Evolutionary conservation across 2,888 invertebrate genomes (phyloP), one percentile per base, ranked within the genome.

Genomic region (Chrysolina oricalcia): DNA sequence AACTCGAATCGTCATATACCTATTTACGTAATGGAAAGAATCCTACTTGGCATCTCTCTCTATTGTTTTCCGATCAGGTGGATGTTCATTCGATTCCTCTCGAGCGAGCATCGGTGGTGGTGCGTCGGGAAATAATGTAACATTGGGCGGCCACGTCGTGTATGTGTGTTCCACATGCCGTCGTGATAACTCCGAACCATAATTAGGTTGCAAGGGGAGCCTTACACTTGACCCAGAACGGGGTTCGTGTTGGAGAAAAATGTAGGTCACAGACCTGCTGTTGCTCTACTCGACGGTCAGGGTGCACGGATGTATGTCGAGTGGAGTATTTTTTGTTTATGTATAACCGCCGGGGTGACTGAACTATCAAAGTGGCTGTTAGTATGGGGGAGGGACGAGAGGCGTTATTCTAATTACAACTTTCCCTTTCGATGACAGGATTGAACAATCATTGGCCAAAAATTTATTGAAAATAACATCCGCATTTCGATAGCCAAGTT

Each of bases 221-320:
- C 77, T 78, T 76, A 78, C 80, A 80, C 80, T 80, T 80, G 80
- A 80, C 80, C 80, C 76, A 80, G 75, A 78, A 71, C 65, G 72
- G 76, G 75, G 74, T 80, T 75, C 71, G 76, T 75, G 80, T 73
- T 78, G 76, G 68, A 76, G 75, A 78, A 80, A 80, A 82, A 82
- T 81, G 79, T 81, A 78, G 79, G 77, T 78, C 81, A 78, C 70
- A 73, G 74, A 73, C 71, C 74, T 71, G 79, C 74, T 75, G 76
- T 72, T 71, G 74, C 72, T 72, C 72, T 68, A 73, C 72, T 72
- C 65, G 70, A 59, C 70, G 70, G 67, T 70, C 70, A 71, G 74
- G 72, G 70, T 73, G 72, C 68, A 70, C 65, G 40, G 59, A 70
- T 65, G 70, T 75, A 50, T 68, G 74, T 73, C 70, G 75, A 70